Conservation (phyloP, 2,888 invertebrate species). For the Lasioglossum villosulum region DNA sequence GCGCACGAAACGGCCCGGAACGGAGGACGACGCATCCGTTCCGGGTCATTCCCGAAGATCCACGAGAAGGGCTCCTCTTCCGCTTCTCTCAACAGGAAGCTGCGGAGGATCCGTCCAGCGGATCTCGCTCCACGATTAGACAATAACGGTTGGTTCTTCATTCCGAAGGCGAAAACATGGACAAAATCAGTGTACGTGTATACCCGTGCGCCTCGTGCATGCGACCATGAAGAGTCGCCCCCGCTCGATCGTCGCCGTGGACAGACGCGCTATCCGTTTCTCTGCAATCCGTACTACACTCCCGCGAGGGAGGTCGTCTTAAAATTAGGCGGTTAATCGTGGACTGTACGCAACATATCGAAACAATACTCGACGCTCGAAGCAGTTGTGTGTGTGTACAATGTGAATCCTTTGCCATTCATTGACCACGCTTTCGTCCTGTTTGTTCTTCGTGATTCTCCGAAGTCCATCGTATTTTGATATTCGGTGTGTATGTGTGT, state of each 20-base stretch:
- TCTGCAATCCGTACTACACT: constrained; percentile 6
- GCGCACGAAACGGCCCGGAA: constrained; percentile 52
- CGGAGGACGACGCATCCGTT: constrained; percentile 49
- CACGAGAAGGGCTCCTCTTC: constrained; percentile 63
- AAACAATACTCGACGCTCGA: constrained; percentile 67
- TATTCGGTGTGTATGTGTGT: constrained; percentile 32
- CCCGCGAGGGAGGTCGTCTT: constrained; percentile 49
- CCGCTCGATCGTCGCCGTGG: constrained; percentile 43
- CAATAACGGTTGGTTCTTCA: constrained; percentile 23
- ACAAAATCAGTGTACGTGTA: constrained; percentile 28
- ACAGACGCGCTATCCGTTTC: constrained; percentile 35
- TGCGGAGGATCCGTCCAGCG: constrained; percentile 64
- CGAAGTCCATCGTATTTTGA: constrained; percentile 45
- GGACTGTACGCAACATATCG: constrained; percentile 68
- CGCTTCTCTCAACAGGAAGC: constrained; percentile 57
- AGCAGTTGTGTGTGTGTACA: constrained; percentile 40
- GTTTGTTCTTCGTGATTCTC: constrained; percentile 45
- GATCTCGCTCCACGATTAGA: constrained; percentile 48
- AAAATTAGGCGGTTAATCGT: constrained; percentile 71
- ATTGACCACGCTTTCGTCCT: constrained; percentile 71
- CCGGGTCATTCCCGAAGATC: constrained; percentile 52
- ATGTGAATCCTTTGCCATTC: constrained; percentile 62
- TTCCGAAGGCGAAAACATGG: constrained; percentile 35
- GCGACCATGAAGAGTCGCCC: constrained; percentile 6
- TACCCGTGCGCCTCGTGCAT: constrained; percentile 23